Conservation (phyloP, 2,797 vertebrate genomes). For the Dallia pectoralis region DNA sequence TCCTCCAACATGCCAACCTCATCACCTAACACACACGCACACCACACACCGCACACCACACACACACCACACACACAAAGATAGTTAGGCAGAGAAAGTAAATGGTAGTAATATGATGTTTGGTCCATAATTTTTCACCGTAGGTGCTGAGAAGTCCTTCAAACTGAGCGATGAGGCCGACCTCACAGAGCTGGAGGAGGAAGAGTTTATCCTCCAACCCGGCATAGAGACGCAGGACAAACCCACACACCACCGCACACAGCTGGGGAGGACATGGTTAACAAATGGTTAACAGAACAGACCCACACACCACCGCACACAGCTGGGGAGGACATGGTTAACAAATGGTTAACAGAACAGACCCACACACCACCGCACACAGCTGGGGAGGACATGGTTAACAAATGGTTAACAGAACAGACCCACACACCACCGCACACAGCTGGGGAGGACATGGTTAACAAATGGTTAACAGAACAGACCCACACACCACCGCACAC, state of each 20-base stretch:
- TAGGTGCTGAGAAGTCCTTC: slow-evolving; percentile 92
- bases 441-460: too few relatives aligned
- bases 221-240: slow-evolving; percentile 82
- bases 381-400: slow-evolving; percentile 66
- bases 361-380: slow-evolving; percentile 84
- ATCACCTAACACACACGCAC: slow-evolving; percentile 76
- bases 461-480: too few relatives aligned
- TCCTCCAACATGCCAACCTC: slow-evolving; percentile 96
- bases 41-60: slow-evolving; percentile 11
- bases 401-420: not conserved
- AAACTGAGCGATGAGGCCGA: slow-evolving; percentile 87
- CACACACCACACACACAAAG: slow-evolving; percentile 9
- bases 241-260: slow-evolving; percentile 84
- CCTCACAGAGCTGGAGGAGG: slow-evolving; percentile 83
- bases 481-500: slow-evolving; percentile 84
- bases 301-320: too few relatives aligned
- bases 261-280: slow-evolving; percentile 66
- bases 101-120: too few relatives aligned
- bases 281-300: not conserved
- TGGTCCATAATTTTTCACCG: slow-evolving; percentile 86
- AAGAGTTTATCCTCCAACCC: slow-evolving; percentile 81
- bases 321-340: slow-evolving; percentile 42
- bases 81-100: too few relatives aligned
- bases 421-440: too few relatives aligned
- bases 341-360: slow-evolving; percentile 66